Conservation (phyloP, 2,113 vertebrate species). For the Gallinago paraguaiae region DNA sequence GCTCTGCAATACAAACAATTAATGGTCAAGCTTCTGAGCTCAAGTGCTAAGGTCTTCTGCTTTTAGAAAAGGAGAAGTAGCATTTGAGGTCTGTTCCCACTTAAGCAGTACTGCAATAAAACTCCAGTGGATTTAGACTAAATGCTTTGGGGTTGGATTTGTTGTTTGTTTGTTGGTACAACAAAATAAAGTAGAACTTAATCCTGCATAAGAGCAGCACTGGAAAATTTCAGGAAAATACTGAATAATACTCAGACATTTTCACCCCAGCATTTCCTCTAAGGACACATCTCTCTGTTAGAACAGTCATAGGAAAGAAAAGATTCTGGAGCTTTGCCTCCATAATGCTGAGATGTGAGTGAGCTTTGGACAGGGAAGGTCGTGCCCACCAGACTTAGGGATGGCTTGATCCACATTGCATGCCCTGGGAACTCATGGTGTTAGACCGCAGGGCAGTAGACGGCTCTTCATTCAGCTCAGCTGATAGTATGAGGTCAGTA, state of each 20-base stretch:
- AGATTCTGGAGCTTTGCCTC: background rate
- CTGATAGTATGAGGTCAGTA: background rate
- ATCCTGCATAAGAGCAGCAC: constrained; percentile 30
- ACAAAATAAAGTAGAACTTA: constrained; percentile 40
- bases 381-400: background rate
- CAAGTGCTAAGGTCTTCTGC: constrained; percentile 63
- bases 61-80: constrained; percentile 58
- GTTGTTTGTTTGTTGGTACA: constrained; percentile 46
- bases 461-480: background rate
- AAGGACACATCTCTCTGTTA: background rate
- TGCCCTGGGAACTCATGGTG: background rate
- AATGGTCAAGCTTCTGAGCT: constrained; percentile 66
- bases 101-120: constrained; percentile 56
- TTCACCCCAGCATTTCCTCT: background rate
- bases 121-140: constrained; percentile 44
- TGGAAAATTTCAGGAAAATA: constrained; percentile 10
- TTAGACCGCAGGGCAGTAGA: background rate
- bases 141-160: constrained; percentile 39
- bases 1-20: constrained; percentile 66
- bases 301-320: background rate
- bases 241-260: background rate
- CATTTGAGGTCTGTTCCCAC: constrained; percentile 57
- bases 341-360: background rate
- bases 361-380: background rate
- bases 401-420: background rate